Evolutionary conservation across 1,140 invertebrate species (phyloP), one percentile per base, ranked within the genome.

Genomic region (Eumaeus atala): DNA sequence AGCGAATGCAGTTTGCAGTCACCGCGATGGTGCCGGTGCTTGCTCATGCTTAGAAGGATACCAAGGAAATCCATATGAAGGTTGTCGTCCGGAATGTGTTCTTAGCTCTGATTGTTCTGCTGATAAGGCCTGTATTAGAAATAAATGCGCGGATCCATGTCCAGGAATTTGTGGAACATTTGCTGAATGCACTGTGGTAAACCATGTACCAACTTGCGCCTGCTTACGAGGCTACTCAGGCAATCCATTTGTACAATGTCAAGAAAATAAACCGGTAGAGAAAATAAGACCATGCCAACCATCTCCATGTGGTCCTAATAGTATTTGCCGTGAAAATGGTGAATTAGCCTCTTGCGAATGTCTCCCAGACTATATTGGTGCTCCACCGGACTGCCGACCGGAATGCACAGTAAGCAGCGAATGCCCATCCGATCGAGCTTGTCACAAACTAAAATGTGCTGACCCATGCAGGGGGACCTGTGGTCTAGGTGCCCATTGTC

Each of bases 91-190:
- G 14, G 93, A 94, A 77, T 94, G 93, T 82, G 88, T 94, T 17
- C 90, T 94, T 12, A 94, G 93, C 77, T 92, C 92, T 8, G 94
- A 95, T 72, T 95, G 94, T 75, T 90, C 92, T 10, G 88, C 90
- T 9, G 91, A 91, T 65, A 90, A 91, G 72, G 91, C 93, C 28
- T 96, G 94, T 69, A 89, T 93, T 53, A 92, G 93, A 70, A 91
- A 92, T 38, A 93, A 92, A 80, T 95, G 94, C 66, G 85, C 86
- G 51, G 92, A 95, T 85, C 93, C 93, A 10, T 95, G 94, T 70
- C 91, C 91, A 38, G 93, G 93, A 42, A 92, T 93, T 55, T 96
- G 95, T 77, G 94, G 94, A 3, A 83, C 90, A 34, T 92, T 93
- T 72, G 92, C 94, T 1, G 91, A 94, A 62, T 96, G 95, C 71